These are phyloP conservation scores for Orthonevra nobilis DNA, from an alignment of 2,888 invertebrate species.

Conservation along the genomic window DNA sequence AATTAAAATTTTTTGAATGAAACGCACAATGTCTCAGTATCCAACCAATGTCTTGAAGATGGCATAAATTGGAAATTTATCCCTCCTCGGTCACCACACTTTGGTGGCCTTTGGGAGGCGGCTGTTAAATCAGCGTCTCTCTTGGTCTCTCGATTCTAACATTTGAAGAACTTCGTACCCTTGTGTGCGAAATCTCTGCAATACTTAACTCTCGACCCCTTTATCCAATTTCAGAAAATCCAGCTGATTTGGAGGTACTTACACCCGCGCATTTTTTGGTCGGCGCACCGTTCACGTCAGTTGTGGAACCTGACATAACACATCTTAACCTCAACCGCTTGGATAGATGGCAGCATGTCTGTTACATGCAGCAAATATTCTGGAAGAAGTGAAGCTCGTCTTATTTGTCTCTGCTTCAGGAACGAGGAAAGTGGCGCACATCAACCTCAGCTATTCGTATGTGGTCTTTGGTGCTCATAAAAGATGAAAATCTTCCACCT, in stretches of 20 bases:
- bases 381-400: too few relatives aligned
- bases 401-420: slow-evolving; percentile 59
- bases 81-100: too few relatives aligned
- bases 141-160: not conserved
- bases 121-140: too few relatives aligned
- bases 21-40: too few relatives aligned
- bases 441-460: slow-evolving; percentile 38
- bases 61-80: too few relatives aligned
- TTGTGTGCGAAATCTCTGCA: slow-evolving; percentile 60
- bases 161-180: slow-evolving; percentile 30
- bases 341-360: slow-evolving; percentile 55
- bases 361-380: slow-evolving; percentile 58
- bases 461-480: slow-evolving; percentile 50
- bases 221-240: slow-evolving; percentile 66
- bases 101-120: too few relatives aligned
- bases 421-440: slow-evolving; percentile 65
- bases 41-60: too few relatives aligned
- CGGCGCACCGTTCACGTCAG: slow-evolving; percentile 38
- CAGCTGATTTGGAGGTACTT: slow-evolving; percentile 56
- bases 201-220: slow-evolving; percentile 63
- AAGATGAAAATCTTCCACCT: slow-evolving; percentile 61
- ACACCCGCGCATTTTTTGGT: slow-evolving; percentile 60
- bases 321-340: slow-evolving; percentile 47
- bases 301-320: slow-evolving; percentile 51
- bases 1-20: too few relatives aligned